Evolutionary conservation across 2,113 vertebrate species (phyloP).

Genomic region (Equus przewalskii): DNA sequence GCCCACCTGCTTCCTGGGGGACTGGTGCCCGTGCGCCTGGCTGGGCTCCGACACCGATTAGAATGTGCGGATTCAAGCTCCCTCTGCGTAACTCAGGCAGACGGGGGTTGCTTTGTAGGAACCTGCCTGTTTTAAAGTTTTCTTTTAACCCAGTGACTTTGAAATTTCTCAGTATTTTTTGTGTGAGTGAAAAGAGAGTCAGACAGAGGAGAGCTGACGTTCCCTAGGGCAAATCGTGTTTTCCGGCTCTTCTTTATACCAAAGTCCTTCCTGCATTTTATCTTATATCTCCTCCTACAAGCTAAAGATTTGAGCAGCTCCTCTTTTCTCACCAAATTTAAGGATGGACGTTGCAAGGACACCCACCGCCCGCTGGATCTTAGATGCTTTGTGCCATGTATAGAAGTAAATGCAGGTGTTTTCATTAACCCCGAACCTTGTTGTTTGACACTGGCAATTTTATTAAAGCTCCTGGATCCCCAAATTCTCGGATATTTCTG

Average conservation of each 20-base stretch:
- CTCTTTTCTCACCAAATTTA: constrained; percentile 66
- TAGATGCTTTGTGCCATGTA: not conserved
- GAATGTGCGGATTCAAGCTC: constrained; percentile 69
- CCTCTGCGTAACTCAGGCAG: constrained; percentile 76
- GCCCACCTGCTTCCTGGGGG: constrained; percentile 68
- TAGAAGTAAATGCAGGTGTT: constrained; percentile 40
- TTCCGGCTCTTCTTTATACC: constrained; percentile 75
- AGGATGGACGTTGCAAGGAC: constrained; percentile 41
- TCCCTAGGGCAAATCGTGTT: constrained; percentile 77
- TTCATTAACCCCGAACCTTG: not conserved
- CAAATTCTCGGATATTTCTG: not conserved
- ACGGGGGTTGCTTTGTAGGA: constrained; percentile 79
- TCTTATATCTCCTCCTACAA: constrained; percentile 78
- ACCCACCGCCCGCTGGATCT: constrained; percentile 31
- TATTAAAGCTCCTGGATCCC: not conserved
- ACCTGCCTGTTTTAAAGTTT: constrained; percentile 80
- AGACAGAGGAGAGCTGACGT: constrained; percentile 71
- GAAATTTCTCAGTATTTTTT: constrained; percentile 78
- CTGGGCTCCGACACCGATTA: constrained; percentile 44
- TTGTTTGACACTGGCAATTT: not conserved
- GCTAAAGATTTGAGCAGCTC: constrained; percentile 67
- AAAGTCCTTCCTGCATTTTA: constrained; percentile 80
- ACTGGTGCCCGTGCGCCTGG: constrained; percentile 69
- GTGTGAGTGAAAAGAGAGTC: constrained; percentile 62
- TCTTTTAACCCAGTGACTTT: constrained; percentile 83